phyloP scores from a whole-genome alignment of 1,140 invertebrate species.

The Anastatus disparis region DNA sequence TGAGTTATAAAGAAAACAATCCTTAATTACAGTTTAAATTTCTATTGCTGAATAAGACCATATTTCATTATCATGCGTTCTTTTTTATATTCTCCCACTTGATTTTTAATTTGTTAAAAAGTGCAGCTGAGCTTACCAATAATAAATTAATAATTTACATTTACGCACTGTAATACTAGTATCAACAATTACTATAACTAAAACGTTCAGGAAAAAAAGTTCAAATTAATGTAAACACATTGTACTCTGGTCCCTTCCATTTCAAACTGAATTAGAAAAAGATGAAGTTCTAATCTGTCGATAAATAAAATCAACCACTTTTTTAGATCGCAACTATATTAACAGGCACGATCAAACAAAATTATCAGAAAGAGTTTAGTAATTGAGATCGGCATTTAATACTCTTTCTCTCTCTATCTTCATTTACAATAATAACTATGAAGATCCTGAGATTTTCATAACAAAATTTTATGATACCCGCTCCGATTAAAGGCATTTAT shows the following conservation, averaged over 20 bases:
- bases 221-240: constrained; percentile 42
- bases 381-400: constrained; percentile 17
- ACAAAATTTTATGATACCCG: constrained; percentile 21
- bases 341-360: constrained; percentile 12
- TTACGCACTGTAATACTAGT: background rate
- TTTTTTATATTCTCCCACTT: constrained; percentile 12
- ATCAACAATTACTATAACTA: background rate
- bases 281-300: background rate
- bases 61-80: constrained; percentile 7
- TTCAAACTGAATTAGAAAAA: constrained; percentile 35
- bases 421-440: constrained; percentile 4
- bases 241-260: constrained; percentile 51
- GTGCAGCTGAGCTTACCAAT: constrained; percentile 10
- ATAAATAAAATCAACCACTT: constrained; percentile 21
- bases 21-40: constrained; percentile 1
- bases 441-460: background rate
- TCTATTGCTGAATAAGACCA: constrained; percentile 34
- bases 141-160: background rate
- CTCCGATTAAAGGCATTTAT: constrained; percentile 18
- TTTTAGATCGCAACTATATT: background rate
- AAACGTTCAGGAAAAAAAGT: constrained; percentile 25
- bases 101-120: background rate
- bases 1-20: constrained; percentile 5
- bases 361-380: constrained; percentile 1
- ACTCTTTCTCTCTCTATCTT: no score